These are phyloP conservation scores for Sebastes melanostomus DNA, from an alignment of 2,797 vertebrate genomes.

Conservation along the genomic window DNA sequence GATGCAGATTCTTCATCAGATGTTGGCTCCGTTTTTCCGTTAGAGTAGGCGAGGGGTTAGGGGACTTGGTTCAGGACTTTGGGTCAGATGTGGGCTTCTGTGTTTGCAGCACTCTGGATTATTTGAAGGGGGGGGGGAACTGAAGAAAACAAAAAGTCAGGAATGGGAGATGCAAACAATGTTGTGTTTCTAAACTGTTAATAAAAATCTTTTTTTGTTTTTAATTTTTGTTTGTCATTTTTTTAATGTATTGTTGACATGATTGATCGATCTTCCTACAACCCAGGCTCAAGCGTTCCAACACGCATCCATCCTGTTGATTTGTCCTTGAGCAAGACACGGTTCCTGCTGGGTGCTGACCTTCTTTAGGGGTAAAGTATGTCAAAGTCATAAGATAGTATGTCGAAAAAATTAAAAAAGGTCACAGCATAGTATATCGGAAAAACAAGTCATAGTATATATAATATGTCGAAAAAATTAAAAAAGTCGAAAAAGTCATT, in stretches of 20 bases:
- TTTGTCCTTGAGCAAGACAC: background rate
- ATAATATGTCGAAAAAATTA: too few relatives aligned
- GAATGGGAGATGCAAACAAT: slow-evolving; percentile 40
- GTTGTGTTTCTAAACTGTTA: slow-evolving; percentile 80
- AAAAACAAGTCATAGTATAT: too few relatives aligned
- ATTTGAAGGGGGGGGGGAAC: slow-evolving; percentile 19
- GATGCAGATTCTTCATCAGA: slow-evolving; percentile 2
- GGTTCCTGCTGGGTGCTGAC: too few relatives aligned
- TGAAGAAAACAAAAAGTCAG: too few relatives aligned
- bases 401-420: too few relatives aligned
- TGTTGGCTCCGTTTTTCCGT: background rate
- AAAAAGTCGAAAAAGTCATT: too few relatives aligned
- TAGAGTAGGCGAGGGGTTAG: too few relatives aligned
- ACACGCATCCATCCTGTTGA: background rate
- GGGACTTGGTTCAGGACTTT: background rate
- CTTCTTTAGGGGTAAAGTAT: too few relatives aligned
- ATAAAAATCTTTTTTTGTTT: slow-evolving; percentile 69
- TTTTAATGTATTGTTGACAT: background rate
- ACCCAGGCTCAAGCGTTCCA: background rate
- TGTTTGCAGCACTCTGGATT: slow-evolving; percentile 21
- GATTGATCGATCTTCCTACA: background rate
- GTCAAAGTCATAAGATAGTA: too few relatives aligned
- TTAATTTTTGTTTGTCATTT: background rate
- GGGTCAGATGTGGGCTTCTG: slow-evolving; percentile 15
- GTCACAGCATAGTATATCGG: too few relatives aligned